Conservation (phyloP, 2,797 vertebrate species). For the Merluccius polli region DNA sequence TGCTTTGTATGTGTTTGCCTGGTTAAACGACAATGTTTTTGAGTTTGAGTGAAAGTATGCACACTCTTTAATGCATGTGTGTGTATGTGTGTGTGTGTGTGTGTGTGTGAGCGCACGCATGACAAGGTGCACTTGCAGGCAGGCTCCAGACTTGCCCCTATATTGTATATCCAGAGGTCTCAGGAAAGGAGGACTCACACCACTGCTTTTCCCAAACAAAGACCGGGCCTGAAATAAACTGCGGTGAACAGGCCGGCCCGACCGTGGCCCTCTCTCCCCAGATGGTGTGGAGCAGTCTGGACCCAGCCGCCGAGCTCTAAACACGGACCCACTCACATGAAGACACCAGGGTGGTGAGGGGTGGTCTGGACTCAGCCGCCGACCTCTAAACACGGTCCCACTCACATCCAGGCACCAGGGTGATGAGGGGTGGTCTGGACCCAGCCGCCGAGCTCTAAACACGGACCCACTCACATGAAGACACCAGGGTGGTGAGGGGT, state of each 20-base stretch:
- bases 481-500: no score
- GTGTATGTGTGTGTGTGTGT: background rate
- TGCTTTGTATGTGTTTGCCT: background rate
- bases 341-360: background rate
- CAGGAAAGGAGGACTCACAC: conserved; percentile 25
- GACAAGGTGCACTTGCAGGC: background rate
- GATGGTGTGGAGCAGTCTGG: background rate
- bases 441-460: no score
- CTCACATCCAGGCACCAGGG: no score
- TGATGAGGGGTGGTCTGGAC: no score
- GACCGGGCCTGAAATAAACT: conserved; percentile 42
- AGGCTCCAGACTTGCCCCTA: background rate
- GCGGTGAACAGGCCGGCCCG: conserved; percentile 19
- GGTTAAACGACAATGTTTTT: background rate
- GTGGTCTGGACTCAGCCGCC: no score
- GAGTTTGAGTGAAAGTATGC: background rate
- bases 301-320: background rate
- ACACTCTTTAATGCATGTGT: background rate
- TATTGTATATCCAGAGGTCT: conserved; percentile 1
- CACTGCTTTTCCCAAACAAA: conserved; percentile 38
- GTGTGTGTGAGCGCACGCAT: background rate
- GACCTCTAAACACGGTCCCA: no score
- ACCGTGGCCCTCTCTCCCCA: background rate
- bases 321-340: background rate
- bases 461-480: no score